Percentiles rank a stretch among this genome's conserved stretches.
Evolutionary conservation across 2,888 invertebrate genomes (phyloP).

Genomic region (Drosophila nigricruria): DNA sequence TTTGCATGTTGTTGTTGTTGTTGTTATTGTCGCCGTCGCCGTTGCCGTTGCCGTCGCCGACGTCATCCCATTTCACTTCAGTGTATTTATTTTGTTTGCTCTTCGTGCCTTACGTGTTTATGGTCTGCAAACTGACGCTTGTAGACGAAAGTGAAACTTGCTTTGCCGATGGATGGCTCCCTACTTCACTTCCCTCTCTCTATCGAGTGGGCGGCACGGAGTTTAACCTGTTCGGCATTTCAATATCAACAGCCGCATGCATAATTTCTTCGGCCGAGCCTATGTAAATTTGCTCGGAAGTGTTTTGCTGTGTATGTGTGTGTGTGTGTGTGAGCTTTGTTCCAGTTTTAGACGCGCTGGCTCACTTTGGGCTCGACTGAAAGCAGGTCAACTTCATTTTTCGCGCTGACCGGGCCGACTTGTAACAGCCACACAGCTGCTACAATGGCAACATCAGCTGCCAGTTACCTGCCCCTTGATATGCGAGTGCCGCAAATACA

Average conservation of each 20-base stretch:
- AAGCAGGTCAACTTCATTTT: slow-evolving; percentile 82
- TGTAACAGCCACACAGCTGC: slow-evolving; percentile 48
- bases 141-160: slow-evolving; percentile 67
- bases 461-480: slow-evolving; percentile 50
- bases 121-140: slow-evolving; percentile 66
- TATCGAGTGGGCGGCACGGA: slow-evolving; percentile 47
- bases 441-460: slow-evolving; percentile 43
- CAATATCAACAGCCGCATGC: slow-evolving; percentile 79
- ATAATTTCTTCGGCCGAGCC: slow-evolving; percentile 71
- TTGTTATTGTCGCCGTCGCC: not conserved
- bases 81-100: slow-evolving; percentile 59
- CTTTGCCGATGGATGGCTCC: slow-evolving; percentile 42
- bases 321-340: not conserved
- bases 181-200: slow-evolving; percentile 19
- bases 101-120: slow-evolving; percentile 77
- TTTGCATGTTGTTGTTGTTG: slow-evolving; percentile 37
- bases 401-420: slow-evolving; percentile 70
- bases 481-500: slow-evolving; percentile 76
- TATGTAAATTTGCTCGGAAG: slow-evolving; percentile 71
- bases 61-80: not conserved
- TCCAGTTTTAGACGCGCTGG: too few relatives aligned
- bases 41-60: not conserved
- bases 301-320: slow-evolving; percentile 30
- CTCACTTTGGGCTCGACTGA: slow-evolving; percentile 30
- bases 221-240: slow-evolving; percentile 71